These are phyloP conservation scores for Ornithoptera priamus DNA, from an alignment of 2,888 invertebrate genomes.

Conservation along the genomic window DNA sequence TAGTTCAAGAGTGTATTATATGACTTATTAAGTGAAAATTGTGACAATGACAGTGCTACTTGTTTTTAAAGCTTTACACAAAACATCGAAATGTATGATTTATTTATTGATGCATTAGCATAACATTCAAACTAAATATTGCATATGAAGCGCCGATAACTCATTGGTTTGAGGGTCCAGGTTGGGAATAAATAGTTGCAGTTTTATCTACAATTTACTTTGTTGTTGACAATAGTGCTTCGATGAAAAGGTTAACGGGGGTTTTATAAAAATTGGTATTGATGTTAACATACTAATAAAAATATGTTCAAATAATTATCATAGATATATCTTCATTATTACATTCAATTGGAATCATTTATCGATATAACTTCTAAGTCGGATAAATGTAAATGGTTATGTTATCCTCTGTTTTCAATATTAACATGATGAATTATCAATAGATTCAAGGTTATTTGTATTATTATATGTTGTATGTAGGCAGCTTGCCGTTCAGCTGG, in stretches of 20 bases:
- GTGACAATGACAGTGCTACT: background rate
- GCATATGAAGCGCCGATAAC: background rate
- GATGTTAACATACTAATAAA: too few species aligned
- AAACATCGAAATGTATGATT: background rate
- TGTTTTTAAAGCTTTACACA: background rate
- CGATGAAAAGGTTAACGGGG: too few species aligned
- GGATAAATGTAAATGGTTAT: background rate
- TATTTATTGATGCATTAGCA: background rate
- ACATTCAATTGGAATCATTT: too few species aligned
- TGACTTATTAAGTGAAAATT: background rate
- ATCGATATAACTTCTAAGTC: background rate
- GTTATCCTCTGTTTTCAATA: background rate
- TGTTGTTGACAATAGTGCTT: too few species aligned
- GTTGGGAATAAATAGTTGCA: too few species aligned
- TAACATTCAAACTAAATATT: background rate
- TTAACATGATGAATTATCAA: too few species aligned
- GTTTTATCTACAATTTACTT: too few species aligned
- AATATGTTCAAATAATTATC: too few species aligned
- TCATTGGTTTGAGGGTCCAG: background rate
- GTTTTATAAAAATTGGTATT: too few species aligned
- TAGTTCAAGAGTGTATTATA: too few species aligned
- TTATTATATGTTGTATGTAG: background rate
- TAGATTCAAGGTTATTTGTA: conserved; percentile 1
- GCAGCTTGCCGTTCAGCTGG: conserved; percentile 34
- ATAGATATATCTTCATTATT: too few species aligned